phyloP scores from a whole-genome alignment of 2,113 vertebrate genomes.

The Pantherophis guttatus region DNA sequence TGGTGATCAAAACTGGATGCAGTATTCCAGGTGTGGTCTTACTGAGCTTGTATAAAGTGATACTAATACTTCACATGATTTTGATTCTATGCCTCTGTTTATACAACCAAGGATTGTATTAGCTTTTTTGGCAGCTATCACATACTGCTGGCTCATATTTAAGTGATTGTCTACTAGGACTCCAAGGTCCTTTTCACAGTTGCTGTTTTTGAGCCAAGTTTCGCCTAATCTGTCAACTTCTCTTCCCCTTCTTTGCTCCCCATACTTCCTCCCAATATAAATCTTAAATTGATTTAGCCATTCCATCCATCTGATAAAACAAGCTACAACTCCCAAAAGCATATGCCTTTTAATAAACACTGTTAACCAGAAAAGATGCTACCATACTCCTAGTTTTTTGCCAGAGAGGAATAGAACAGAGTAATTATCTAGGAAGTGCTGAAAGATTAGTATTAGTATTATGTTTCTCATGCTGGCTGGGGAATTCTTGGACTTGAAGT shows the following conservation, averaged over 20 bases:
- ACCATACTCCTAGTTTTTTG: not conserved
- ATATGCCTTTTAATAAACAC: not conserved
- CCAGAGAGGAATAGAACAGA: not conserved
- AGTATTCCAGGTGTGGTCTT: too few relatives aligned
- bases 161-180: too few relatives aligned
- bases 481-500: not conserved
- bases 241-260: not conserved
- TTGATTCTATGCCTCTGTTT: too few relatives aligned
- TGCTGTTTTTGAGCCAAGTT: too few relatives aligned
- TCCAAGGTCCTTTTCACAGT: too few relatives aligned
- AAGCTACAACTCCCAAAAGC: not conserved
- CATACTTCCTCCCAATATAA: not conserved
- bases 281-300: not conserved
- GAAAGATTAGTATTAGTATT: not conserved
- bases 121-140: too few relatives aligned
- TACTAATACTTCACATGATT: too few relatives aligned
- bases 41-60: too few relatives aligned
- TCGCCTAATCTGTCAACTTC: not conserved
- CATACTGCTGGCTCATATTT: too few relatives aligned
- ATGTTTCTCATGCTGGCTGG: not conserved
- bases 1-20: too few relatives aligned
- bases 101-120: too few relatives aligned
- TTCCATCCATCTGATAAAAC: not conserved
- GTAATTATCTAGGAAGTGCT: too few relatives aligned
- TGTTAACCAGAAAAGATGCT: not conserved